phyloP scores from a whole-genome alignment of 2,888 invertebrate genomes.

The Salticus scenicus region DNA sequence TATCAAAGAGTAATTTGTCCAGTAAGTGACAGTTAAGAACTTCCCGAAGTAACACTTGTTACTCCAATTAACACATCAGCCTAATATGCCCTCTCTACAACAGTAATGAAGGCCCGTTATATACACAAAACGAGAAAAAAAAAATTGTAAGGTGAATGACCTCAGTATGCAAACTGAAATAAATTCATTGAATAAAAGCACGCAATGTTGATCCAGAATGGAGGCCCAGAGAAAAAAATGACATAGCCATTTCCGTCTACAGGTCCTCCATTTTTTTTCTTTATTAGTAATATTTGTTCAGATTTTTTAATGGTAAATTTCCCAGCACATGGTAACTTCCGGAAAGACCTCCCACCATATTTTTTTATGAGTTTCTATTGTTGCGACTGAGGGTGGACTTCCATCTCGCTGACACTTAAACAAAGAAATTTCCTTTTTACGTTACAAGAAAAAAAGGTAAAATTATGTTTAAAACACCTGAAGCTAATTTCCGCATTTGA shows the following conservation, averaged over 20 bases:
- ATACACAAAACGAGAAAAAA: too few species aligned
- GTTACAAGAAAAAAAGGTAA: too few species aligned
- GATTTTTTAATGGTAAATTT: neutral
- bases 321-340: neutral
- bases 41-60: neutral
- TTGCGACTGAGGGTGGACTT: neutral
- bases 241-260: neutral
- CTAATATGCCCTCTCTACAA: neutral
- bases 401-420: neutral
- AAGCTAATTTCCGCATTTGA: too few species aligned
- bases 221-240: neutral
- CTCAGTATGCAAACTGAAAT: neutral
- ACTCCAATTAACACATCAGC: conserved; percentile 5
- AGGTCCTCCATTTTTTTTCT: neutral
- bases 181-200: neutral
- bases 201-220: conserved; percentile 4
- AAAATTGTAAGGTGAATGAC: neutral
- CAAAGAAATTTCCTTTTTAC: neutral
- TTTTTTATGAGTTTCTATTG: neutral
- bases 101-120: neutral
- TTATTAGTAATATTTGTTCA: conserved; percentile 3
- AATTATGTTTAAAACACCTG: too few species aligned
- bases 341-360: neutral
- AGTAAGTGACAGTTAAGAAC: neutral
- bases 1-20: neutral